phyloP scores from a whole-genome alignment of 2,888 invertebrate genomes.

The Tridacna crocea region DNA sequence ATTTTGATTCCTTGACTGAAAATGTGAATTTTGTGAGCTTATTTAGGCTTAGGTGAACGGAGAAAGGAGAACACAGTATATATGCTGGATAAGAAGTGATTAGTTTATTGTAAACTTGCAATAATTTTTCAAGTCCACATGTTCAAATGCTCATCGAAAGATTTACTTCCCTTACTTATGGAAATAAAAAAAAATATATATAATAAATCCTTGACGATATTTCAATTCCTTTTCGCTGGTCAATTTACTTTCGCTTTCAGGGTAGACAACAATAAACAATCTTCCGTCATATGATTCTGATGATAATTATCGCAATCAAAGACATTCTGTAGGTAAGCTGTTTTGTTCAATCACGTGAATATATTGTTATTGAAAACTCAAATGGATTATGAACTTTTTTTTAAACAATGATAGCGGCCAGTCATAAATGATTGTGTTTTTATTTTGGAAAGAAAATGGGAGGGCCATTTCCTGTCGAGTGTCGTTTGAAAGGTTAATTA shows the following conservation, averaged over 20 bases:
- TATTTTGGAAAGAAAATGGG: neutral
- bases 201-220: neutral
- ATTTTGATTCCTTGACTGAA: too few species aligned
- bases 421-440: neutral
- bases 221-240: slow-evolving; percentile 12
- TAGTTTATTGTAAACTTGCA: too few species aligned
- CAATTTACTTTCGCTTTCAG: slow-evolving; percentile 1
- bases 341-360: neutral
- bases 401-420: neutral
- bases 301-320: neutral
- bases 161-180: neutral
- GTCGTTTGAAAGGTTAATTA: neutral
- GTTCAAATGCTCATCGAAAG: neutral
- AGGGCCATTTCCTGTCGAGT: too few species aligned
- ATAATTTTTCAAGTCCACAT: too few species aligned
- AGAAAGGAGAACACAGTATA: too few species aligned
- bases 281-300: slow-evolving; percentile 37
- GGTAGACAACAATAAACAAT: slow-evolving; percentile 20
- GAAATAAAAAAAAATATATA: too few species aligned
- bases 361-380: neutral
- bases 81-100: too few species aligned
- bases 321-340: neutral
- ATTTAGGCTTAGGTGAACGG: too few species aligned
- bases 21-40: too few species aligned
- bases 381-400: neutral